phyloP scores from a whole-genome alignment of 37 sponge, comb jelly and placozoan species.

The Tethya wilhelma region DNA sequence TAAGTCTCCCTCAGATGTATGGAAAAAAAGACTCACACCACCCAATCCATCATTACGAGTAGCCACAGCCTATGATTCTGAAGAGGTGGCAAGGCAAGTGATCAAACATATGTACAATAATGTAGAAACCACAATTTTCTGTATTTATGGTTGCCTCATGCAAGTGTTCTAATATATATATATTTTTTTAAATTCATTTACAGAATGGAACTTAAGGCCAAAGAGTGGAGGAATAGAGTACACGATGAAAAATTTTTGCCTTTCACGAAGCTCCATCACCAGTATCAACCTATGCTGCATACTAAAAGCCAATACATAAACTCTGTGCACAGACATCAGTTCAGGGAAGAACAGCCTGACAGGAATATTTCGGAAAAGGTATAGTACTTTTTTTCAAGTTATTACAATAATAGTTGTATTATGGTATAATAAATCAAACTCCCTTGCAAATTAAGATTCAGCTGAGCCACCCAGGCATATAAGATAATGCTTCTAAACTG shows the following conservation, averaged over 20 bases:
- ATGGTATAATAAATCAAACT: background rate
- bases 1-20: background rate
- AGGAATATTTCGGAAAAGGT: background rate
- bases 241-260: background rate
- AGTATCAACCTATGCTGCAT: background rate
- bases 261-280: background rate
- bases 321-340: background rate
- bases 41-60: background rate
- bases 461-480: no score
- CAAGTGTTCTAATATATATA: no score
- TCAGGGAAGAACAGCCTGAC: background rate
- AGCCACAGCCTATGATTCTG: background rate
- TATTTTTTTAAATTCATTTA: background rate
- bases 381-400: background rate
- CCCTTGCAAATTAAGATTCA: no score
- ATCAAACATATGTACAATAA: no score
- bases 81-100: conserved; percentile 12
- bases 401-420: background rate
- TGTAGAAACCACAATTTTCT: background rate
- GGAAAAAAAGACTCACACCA: background rate
- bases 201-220: background rate
- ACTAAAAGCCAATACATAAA: background rate
- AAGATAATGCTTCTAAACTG: no score
- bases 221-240: conserved; percentile 6
- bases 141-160: no score